These are phyloP conservation scores for Calypte anna DNA, from an alignment of 2,113 vertebrate species.

Conservation along the genomic window DNA sequence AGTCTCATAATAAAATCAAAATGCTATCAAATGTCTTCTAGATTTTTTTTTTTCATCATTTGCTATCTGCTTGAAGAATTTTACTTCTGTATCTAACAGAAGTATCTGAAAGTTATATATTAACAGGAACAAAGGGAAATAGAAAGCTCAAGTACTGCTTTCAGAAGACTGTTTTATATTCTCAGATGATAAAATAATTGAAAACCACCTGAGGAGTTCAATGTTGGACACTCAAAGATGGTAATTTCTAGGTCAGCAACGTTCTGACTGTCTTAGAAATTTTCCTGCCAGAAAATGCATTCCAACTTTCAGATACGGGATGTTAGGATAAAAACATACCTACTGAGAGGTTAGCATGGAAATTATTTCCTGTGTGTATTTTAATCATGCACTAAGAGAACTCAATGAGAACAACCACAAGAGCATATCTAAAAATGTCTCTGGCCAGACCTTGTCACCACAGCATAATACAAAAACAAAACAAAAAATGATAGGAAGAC, in stretches of 20 bases:
- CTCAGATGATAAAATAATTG: neutral
- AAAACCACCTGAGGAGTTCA: neutral
- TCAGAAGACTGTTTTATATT: neutral
- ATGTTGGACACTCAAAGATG: neutral
- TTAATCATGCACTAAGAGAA: neutral
- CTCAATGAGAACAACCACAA: neutral
- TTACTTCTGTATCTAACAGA: neutral
- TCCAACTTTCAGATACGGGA: neutral
- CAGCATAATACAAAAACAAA: neutral
- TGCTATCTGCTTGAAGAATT: neutral
- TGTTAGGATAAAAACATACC: neutral
- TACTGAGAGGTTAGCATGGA: neutral
- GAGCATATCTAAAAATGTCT: neutral
- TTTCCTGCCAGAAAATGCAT: neutral
- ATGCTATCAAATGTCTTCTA: neutral
- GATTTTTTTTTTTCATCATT: neutral
- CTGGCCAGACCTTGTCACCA: neutral
- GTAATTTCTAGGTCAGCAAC: neutral
- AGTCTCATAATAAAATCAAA: neutral
- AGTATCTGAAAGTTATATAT: neutral
- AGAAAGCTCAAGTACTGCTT: neutral
- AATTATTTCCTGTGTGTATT: neutral
- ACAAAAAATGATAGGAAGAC: neutral
- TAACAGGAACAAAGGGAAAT: neutral
- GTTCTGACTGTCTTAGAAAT: neutral